A percentile compares a stretch with the other conserved stretches of the same genome.
Evolutionary conservation across 2,113 vertebrate genomes (phyloP).

Genomic region (Egretta garzetta): DNA sequence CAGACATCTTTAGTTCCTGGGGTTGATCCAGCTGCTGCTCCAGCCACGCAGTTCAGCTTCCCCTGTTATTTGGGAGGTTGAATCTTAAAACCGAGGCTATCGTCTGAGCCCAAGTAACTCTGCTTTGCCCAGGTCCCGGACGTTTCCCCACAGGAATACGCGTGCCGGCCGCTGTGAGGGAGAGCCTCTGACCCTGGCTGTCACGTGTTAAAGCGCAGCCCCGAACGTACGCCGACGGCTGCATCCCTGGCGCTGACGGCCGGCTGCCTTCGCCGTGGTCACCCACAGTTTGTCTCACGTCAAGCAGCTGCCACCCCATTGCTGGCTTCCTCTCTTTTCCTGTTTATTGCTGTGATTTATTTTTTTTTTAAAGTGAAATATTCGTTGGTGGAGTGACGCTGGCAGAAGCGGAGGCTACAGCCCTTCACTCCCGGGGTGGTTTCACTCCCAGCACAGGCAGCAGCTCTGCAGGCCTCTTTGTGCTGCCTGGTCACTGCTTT

Average conservation of each 20-base stretch:
- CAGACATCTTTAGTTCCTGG: conserved; percentile 37
- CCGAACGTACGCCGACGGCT: rapidly evolving
- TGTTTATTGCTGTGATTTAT: neutral
- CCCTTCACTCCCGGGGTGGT: neutral
- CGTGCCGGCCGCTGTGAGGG: neutral
- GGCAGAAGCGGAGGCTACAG: neutral
- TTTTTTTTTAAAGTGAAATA: neutral
- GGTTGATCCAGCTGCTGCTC: neutral
- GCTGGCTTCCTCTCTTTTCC: neutral
- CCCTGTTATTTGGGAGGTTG: neutral
- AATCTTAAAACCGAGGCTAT: neutral
- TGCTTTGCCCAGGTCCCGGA: neutral
- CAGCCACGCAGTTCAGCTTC: neutral
- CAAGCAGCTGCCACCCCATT: neutral
- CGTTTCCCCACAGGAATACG: rapidly evolving
- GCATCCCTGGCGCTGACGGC: rapidly evolving
- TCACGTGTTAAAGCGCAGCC: neutral
- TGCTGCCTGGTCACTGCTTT: rapidly evolving
- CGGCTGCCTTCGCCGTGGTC: neutral
- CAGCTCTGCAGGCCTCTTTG: neutral
- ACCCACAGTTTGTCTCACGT: neutral
- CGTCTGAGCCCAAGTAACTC: neutral
- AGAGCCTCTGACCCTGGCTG: neutral
- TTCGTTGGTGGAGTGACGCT: neutral
- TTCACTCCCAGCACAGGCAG: neutral